Base-by-base conservation (phyloP, 1,140 invertebrate genomes). In the Notospermus geniculatus region DNA sequence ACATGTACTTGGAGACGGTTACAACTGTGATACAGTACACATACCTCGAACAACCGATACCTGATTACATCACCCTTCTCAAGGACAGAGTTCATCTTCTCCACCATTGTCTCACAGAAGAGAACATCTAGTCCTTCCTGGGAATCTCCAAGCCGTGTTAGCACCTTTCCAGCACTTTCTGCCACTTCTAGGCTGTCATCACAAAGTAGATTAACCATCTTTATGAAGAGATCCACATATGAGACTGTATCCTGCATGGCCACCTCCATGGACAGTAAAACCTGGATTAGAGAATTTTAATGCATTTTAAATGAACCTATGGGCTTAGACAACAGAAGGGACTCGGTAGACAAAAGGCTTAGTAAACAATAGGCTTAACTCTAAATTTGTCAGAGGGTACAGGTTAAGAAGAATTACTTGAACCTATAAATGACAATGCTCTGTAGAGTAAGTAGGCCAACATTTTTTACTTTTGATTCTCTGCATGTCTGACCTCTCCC, bases 21-120 rank as follows among this genome's bases (percentile, higher is more conserved):
- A 57, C 65, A 71, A 52, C 78, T 53, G 15, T 54, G 75, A 56
- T 57, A 67, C 32, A 54, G 70, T 32, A 54, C 52, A 70, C 66
- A 72, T 80, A 88, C 87, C 83, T 88, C 86, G 82, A 84, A 88
- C 32, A 86, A 80, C 76, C 87, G 83, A 69, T 86, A 85, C 67
- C 84, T 80, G 32, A 82, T 69, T 54, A 83, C 80, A 72, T 87
- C 86, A 72, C 78, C 85, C 62, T 76, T 78, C 29, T 80, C 70
- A 67, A 86, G 78, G 1, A 83, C 77, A 43, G 82, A 74, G 65
- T 83, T 78, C 64, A 88, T 74, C 67, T 81, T 80, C 5, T 84
- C 74, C 23, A 85, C 68, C 15, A 86, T 66, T 66, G 82, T 78
- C 23, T 74, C 71, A 66, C 82, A 83, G 63, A 81, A 83, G 36